Evolutionary conservation across 2,888 invertebrate genomes (phyloP).

Genomic region (Polydrusus pterygomalis): DNA sequence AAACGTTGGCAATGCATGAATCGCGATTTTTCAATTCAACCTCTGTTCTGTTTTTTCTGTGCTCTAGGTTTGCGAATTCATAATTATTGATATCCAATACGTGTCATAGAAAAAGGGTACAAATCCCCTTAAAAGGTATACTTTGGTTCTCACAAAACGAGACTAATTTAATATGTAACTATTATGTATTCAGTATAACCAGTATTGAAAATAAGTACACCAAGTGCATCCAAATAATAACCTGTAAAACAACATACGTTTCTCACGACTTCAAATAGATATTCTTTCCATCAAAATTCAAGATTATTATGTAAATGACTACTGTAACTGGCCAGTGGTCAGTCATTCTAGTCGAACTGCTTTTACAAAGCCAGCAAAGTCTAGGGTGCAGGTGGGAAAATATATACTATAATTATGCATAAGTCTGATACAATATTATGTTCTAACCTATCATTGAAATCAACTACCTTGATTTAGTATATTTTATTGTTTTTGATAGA

Average conservation of each 20-base stretch:
- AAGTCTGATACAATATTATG: too few species aligned
- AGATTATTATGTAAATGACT: conserved; percentile 39
- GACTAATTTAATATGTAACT: neutral
- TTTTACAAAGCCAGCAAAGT: neutral
- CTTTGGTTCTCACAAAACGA: neutral
- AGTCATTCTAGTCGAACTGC: neutral
- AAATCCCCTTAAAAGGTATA: neutral
- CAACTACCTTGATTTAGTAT: too few species aligned
- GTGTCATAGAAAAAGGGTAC: too few species aligned
- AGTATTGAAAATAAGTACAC: neutral
- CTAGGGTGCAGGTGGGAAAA: neutral
- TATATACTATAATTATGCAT: too few species aligned
- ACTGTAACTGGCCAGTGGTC: conserved; percentile 11
- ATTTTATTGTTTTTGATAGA: too few species aligned
- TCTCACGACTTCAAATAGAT: conserved; percentile 36
- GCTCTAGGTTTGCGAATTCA: too few species aligned
- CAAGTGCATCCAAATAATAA: neutral
- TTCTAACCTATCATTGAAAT: too few species aligned
- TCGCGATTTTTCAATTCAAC: too few species aligned
- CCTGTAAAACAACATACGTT: conserved; percentile 1
- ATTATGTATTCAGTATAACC: too few species aligned
- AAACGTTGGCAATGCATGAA: too few species aligned
- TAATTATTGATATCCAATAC: neutral
- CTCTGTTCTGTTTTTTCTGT: too few species aligned
- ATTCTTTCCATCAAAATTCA: conserved; percentile 31